These are phyloP conservation scores for Drosophila formosana DNA, from an alignment of 2,888 invertebrate species.

Conservation along the genomic window DNA sequence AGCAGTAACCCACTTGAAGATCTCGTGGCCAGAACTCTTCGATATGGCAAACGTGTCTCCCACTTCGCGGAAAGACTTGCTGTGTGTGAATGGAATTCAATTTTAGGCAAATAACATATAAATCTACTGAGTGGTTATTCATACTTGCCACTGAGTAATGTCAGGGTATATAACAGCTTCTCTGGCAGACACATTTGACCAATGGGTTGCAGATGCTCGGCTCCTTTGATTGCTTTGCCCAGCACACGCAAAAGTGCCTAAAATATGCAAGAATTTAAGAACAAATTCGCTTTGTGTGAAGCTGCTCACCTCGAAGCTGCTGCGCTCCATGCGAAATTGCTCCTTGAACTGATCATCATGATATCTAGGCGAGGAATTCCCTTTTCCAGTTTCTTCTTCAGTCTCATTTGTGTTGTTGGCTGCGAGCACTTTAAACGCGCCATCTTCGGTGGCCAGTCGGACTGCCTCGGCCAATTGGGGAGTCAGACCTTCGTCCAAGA, in stretches of 20 bases:
- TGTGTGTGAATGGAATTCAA: neutral
- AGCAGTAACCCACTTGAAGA: constrained; percentile 53
- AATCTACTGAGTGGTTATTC: neutral
- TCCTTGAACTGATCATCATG: constrained; percentile 55
- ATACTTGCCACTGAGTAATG: constrained; percentile 52
- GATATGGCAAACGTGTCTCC: constrained; percentile 54
- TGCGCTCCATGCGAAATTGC: constrained; percentile 54
- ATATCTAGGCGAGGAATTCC: neutral
- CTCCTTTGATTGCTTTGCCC: constrained; percentile 31
- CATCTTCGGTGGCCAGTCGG: constrained; percentile 28
- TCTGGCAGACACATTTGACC: constrained; percentile 40
- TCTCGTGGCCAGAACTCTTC: constrained; percentile 57
- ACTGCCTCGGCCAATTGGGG: constrained; percentile 47
- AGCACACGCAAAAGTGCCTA: constrained; percentile 40
- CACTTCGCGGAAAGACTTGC: constrained; percentile 55
- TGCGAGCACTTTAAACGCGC: neutral
- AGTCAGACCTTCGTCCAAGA: constrained; percentile 51
- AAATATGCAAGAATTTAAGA: neutral
- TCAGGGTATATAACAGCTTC: constrained; percentile 49
- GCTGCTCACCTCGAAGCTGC: constrained; percentile 45
- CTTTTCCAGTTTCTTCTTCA: neutral
- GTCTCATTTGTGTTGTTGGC: neutral
- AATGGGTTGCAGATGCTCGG: constrained; percentile 41
- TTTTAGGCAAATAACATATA: neutral
- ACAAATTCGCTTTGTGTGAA: too few relatives aligned